A percentile compares a stretch with the other conserved stretches of the same genome.
phyloP scores from a whole-genome alignment of 1,140 invertebrate species.

The Drosophila sulfurigaster region DNA sequence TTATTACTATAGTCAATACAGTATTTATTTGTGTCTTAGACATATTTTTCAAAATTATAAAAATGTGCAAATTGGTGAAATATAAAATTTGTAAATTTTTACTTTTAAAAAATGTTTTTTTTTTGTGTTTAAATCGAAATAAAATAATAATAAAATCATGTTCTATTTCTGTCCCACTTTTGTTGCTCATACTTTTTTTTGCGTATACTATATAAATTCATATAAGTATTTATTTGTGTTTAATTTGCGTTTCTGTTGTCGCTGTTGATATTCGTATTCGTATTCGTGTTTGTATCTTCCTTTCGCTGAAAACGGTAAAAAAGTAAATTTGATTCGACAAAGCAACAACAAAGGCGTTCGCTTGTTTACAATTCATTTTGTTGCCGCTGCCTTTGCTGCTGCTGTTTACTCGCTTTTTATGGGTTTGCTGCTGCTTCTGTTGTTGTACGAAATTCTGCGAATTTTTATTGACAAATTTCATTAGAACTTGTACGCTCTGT shows the following conservation, averaged over 20 bases:
- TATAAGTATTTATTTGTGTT: constrained; percentile 23
- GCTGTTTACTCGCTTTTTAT: constrained; percentile 49
- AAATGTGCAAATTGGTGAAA: too few relatives aligned
- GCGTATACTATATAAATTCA: constrained; percentile 14
- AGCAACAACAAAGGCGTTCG: constrained; percentile 55
- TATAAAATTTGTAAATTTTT: too few relatives aligned
- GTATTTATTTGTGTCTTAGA: too few relatives aligned
- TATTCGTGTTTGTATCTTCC: constrained; percentile 61
- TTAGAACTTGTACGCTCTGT: constrained; percentile 70
- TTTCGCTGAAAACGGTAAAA: constrained; percentile 84
- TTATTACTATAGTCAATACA: too few relatives aligned
- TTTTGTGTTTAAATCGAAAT: too few relatives aligned
- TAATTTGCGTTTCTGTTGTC: constrained; percentile 23
- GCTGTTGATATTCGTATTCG: constrained; percentile 20
- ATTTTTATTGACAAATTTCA: constrained; percentile 81
- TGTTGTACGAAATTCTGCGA: constrained; percentile 71
- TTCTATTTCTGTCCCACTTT: too few relatives aligned
- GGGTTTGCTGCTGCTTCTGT: constrained; percentile 43
- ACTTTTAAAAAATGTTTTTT: too few relatives aligned
- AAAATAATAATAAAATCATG: too few relatives aligned
- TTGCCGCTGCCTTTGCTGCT: constrained; percentile 30
- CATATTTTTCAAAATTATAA: too few relatives aligned
- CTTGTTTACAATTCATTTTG: constrained; percentile 51
- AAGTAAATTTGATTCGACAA: constrained; percentile 81
- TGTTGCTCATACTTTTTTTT: too few relatives aligned